Conservation (phyloP, 2,888 invertebrate species). For the Spodoptera littoralis region DNA sequence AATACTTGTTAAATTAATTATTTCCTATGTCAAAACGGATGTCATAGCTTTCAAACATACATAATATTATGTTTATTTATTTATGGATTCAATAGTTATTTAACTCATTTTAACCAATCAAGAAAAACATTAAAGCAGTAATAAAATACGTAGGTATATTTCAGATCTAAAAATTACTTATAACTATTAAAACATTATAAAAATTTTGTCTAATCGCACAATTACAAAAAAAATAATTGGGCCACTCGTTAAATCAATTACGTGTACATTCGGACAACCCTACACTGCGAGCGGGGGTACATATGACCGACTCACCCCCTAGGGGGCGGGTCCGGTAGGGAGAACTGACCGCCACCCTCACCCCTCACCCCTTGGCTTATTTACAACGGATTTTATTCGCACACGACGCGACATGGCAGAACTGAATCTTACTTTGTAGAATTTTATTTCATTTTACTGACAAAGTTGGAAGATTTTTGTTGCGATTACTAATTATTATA, state of each 20-base stretch:
- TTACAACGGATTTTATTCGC: constrained; percentile 81
- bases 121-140: too few relatives aligned
- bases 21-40: too few relatives aligned
- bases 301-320: constrained; percentile 53
- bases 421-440: constrained; percentile 37
- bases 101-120: too few relatives aligned
- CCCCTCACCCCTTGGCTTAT: constrained; percentile 67
- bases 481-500: too few relatives aligned
- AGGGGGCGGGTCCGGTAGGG: constrained; percentile 71
- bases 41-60: too few relatives aligned
- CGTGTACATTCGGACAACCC: constrained; percentile 43
- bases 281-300: constrained; percentile 45
- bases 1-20: too few relatives aligned
- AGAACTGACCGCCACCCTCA: constrained; percentile 82
- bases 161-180: too few relatives aligned
- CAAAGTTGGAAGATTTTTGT: neutral
- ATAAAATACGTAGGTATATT: too few relatives aligned
- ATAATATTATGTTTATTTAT: too few relatives aligned
- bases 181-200: too few relatives aligned
- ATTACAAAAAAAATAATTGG: constrained; percentile 7
- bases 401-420: constrained; percentile 79
- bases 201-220: neutral
- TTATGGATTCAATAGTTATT: too few relatives aligned
- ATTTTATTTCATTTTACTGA: constrained; percentile 21
- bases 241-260: constrained; percentile 20